A percentile compares a stretch with the other conserved stretches of the same genome.
Conservation (phyloP, 2,113 vertebrate genomes). For the Anoura caudifer region DNA sequence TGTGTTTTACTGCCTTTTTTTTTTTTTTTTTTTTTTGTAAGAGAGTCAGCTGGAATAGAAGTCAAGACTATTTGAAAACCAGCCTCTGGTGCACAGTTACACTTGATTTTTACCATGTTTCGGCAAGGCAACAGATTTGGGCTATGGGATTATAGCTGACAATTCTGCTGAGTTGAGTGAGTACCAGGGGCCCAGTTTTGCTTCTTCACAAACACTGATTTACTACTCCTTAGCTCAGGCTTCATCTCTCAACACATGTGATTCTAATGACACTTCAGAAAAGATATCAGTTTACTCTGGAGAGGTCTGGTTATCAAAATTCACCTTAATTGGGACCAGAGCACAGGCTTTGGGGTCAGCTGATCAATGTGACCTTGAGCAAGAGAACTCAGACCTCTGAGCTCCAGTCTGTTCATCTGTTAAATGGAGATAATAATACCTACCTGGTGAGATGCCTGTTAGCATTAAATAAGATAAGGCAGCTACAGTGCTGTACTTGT, state of each 20-base stretch:
- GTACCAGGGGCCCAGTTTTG: neutral
- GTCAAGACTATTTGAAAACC: slow-evolving; percentile 23
- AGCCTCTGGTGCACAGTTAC: neutral
- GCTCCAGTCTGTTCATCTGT: neutral
- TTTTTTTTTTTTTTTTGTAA: neutral
- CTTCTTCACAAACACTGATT: neutral
- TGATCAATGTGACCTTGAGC: neutral
- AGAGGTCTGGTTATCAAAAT: neutral
- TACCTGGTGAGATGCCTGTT: neutral
- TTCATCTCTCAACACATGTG: neutral
- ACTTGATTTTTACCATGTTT: neutral
- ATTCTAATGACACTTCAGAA: neutral
- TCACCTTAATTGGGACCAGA: neutral
- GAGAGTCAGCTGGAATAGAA: slow-evolving; percentile 41
- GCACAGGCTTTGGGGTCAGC: neutral
- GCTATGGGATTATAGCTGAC: neutral
- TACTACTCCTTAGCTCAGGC: neutral
- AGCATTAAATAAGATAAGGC: neutral
- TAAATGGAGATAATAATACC: neutral
- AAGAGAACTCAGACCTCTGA: neutral
- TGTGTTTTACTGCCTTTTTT: neutral
- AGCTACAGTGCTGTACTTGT: neutral
- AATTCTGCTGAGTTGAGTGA: neutral
- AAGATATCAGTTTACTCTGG: neutral
- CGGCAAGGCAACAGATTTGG: neutral